Evolutionary conservation across 2,888 invertebrate genomes (phyloP), one percentile per base, ranked within the genome.

Genomic region (Agrochola lychnidis): DNA sequence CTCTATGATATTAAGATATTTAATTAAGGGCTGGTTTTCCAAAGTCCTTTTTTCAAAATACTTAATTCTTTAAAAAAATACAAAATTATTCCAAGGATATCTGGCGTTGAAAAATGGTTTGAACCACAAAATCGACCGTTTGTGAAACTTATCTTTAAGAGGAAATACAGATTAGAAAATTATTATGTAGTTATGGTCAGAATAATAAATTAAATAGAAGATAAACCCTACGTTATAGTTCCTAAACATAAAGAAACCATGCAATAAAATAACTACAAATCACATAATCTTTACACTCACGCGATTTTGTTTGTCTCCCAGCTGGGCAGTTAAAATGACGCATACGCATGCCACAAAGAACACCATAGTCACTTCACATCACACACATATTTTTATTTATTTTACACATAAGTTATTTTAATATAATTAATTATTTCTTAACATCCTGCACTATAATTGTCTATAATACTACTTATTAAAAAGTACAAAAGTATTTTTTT

Each of bases 331-430:
- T 68, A 87, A 69, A 76, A 87, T 88, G 64, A 88, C 87, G 83
- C 87, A 87, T 25, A 87, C 87, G 68, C 88, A 87, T 1, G 87
- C 87, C 70, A 87, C 88, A 83, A 87, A 87, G 81, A 88, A 85
- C 71, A 86, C 87, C 87, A 87, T 88, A 68, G 40, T 87, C 73
- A 69, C 71, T 48, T 70, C 66, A 83, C 73, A 66, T 30, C 25
- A 74, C 69, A 48, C 16, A 76, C 22, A 67, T 42, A 53, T 25
- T 59, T 36, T 79, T 79, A 53, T 72, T 73, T 16, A 56, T 53
- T 19, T 2, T 19, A 57, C 16, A 68, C n/a, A 6, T n/a, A 40
- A 36, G 10, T 40, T 40, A n/a, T 68, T 68, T 40, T 40, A 10
- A 36, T n/a, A 19, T 6, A 22, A 30, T 40, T 48, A 0, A 1